Evolutionary conservation across 2,113 vertebrate genomes (phyloP), one percentile per base, ranked within the genome.

Genomic region (Mormoops blainvillei): DNA sequence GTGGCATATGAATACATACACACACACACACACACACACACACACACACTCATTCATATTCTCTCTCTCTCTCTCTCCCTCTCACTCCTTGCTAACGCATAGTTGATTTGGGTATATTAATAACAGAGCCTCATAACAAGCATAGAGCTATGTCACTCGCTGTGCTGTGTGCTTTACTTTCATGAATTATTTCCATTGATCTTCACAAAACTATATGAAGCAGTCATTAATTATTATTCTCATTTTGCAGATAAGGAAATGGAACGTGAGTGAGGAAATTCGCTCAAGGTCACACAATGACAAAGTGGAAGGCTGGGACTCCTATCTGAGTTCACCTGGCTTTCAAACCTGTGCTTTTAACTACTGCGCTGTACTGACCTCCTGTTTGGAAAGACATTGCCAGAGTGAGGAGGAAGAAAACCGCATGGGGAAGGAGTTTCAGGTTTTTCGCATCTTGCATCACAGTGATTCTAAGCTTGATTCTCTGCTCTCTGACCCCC

Each of bases 181-280:
- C 24, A 22, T 80, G 41, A 31, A 71, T 82, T 67, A 52, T 77
- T 52, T 94, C 94, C 82, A 28, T 11, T 86, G 65, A 58, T 95
- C 74, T 71, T 95, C 84, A 94, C 52, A 92, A 73, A 82, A 86
- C 82, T 82, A 38, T 82, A 63, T 52, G 28, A 95, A 36, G 73
- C 31, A 77, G 52, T 24, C 38, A 67, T 91, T 74, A 94, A 93
- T 82, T 94, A 92, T 89, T 63, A 94, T 88, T 74, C 41, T 94
- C 45, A 87, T 78, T 93, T 94, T 93, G 91, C n/a, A 96, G 65
- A 91, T 74, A 7, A 93, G n/a, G 81, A 88, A 96, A 93, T 91
- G 50, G 81, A 93, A 90, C 52, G 52, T 58, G 24, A 81, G 36
- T 63, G 61, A 71, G 73, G 68, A 58, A 77, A 93, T 56, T 89